phyloP scores from a whole-genome alignment of 1,140 invertebrate species.

The Mactra quadrangularis region DNA sequence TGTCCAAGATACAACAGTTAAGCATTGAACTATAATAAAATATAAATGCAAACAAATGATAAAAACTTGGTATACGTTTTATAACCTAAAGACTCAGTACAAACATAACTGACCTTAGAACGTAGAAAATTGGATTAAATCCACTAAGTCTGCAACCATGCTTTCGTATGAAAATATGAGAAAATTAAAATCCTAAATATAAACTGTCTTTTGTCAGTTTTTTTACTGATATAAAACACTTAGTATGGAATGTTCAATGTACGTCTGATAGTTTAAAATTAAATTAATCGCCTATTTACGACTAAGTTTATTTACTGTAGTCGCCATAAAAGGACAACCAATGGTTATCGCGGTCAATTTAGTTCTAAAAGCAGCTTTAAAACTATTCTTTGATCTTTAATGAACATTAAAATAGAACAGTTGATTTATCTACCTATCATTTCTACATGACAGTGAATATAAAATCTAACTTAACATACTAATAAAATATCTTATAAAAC shows the following conservation, averaged over 20 bases:
- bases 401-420: neutral
- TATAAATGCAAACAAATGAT: no score
- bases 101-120: neutral
- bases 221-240: constrained; percentile 26
- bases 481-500: no score
- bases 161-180: no score
- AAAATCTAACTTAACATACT: no score
- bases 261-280: constrained; percentile 4
- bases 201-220: constrained; percentile 6
- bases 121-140: neutral
- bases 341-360: constrained; percentile 14
- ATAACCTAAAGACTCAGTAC: constrained; percentile 8
- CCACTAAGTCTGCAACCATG: no score
- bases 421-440: no score
- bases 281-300: constrained; percentile 10
- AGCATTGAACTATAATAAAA: no score
- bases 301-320: constrained; percentile 21
- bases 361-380: constrained; percentile 25
- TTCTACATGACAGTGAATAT: no score
- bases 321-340: constrained; percentile 28
- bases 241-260: constrained; percentile 27
- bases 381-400: constrained; percentile 14
- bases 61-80: neutral
- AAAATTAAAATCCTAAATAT: constrained; percentile 18
- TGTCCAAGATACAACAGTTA: no score